A percentile compares a stretch with the other conserved stretches of the same genome.
phyloP scores from a whole-genome alignment of 2,888 invertebrate species.

The Athripsodes cinereus region DNA sequence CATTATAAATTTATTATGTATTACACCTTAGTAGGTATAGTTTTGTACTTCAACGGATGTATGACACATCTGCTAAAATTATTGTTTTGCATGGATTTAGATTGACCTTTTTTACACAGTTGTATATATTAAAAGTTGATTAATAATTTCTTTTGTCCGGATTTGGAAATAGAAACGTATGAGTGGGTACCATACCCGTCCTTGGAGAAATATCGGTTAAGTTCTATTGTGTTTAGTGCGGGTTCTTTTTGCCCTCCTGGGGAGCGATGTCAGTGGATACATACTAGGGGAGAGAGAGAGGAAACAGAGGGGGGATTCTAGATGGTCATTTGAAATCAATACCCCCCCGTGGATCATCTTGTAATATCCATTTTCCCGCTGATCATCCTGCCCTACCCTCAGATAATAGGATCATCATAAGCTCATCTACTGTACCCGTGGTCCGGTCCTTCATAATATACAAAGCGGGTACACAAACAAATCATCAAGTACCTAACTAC shows the following conservation, averaged over 20 bases:
- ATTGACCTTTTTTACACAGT: not conserved
- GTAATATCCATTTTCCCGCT: slow-evolving; percentile 25
- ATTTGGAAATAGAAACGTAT: not conserved
- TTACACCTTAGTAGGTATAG: too few relatives aligned
- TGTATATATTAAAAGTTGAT: not conserved
- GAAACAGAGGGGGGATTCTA: slow-evolving; percentile 7
- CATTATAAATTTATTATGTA: too few relatives aligned
- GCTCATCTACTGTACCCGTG: slow-evolving; percentile 9
- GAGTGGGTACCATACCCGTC: slow-evolving; percentile 2
- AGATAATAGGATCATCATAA: slow-evolving; percentile 25
- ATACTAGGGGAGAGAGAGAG: not conserved
- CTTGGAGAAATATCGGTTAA: slow-evolving; percentile 19
- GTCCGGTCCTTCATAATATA: too few relatives aligned
- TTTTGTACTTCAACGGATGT: too few relatives aligned
- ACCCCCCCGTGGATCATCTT: slow-evolving; percentile 25
- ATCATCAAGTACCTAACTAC: too few relatives aligned
- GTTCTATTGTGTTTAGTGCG: slow-evolving; percentile 18
- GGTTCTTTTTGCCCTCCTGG: slow-evolving; percentile 16
- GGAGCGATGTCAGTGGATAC: not conserved
- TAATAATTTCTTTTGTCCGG: not conserved
- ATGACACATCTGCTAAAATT: too few relatives aligned
- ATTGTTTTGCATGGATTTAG: too few relatives aligned
- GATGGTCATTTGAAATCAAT: slow-evolving; percentile 27
- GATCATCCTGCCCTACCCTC: slow-evolving; percentile 21
- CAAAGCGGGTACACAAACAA: too few relatives aligned